phyloP scores from a whole-genome alignment of 1,140 invertebrate species.

The Drosophila pseudoananassae region DNA sequence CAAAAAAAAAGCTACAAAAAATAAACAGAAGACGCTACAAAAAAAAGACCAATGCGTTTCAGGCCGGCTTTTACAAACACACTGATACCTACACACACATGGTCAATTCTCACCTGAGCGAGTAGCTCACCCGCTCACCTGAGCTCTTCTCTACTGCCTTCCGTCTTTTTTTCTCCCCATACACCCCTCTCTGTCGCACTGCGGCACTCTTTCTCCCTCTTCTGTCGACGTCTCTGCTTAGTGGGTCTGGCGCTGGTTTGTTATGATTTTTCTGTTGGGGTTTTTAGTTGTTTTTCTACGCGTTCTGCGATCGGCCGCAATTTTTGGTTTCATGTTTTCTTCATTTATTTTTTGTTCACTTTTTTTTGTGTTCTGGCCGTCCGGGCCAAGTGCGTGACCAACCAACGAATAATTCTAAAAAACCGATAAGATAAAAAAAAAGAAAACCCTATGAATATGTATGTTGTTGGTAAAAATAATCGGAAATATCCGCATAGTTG shows the following conservation, averaged over 20 bases:
- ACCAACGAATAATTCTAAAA: background rate
- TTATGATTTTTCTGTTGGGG: slow-evolving; percentile 79
- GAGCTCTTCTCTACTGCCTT: slow-evolving; percentile 7
- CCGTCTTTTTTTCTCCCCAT: background rate
- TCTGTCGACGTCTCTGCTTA: slow-evolving; percentile 19
- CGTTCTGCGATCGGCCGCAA: slow-evolving; percentile 79
- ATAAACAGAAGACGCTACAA: background rate
- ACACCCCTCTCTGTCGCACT: background rate
- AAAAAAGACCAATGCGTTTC: slow-evolving; percentile 1
- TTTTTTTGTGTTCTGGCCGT: background rate
- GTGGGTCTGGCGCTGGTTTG: slow-evolving; percentile 66
- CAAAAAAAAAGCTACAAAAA: background rate
- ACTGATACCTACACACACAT: background rate
- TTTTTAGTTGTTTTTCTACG: slow-evolving; percentile 81
- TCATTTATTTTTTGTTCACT: background rate
- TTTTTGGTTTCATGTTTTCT: slow-evolving; percentile 34
- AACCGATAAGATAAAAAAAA: slow-evolving; percentile 47
- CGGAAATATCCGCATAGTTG: background rate
- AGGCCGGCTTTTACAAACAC: slow-evolving; percentile 18
- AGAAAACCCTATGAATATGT: slow-evolving; percentile 8
- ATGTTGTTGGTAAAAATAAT: background rate
- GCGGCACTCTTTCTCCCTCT: slow-evolving; percentile 11
- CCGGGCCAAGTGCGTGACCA: slow-evolving; percentile 43
- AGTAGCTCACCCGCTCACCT: slow-evolving; percentile 18
- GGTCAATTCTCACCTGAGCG: background rate